These are phyloP conservation scores for Urocolius indicus DNA, from an alignment of 2,113 vertebrate genomes.

Conservation along the genomic window DNA sequence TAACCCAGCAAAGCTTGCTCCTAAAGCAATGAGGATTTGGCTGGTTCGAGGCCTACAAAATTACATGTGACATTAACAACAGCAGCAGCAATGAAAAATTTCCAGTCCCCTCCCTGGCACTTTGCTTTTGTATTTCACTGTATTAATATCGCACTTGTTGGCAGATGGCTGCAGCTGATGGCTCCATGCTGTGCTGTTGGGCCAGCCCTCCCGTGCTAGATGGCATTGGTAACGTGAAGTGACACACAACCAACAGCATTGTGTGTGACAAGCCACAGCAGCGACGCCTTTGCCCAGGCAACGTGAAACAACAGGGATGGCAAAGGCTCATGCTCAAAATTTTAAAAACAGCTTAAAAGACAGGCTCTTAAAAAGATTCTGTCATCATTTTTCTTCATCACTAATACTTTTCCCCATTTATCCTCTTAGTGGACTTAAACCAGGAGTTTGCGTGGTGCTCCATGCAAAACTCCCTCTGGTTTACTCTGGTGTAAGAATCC, in stretches of 20 bases:
- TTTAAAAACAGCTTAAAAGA: not conserved
- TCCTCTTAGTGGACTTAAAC: not conserved
- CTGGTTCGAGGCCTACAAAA: not conserved
- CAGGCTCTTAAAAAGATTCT: not conserved
- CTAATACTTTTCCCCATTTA: not conserved
- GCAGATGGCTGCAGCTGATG: not conserved
- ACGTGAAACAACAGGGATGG: not conserved
- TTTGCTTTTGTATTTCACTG: not conserved
- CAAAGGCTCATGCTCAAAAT: not conserved
- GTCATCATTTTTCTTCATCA: not conserved
- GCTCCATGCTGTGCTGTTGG: not conserved
- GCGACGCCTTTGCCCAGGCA: not conserved
- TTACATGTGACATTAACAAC: accelerated
- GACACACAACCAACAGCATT: not conserved
- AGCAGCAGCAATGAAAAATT: not conserved
- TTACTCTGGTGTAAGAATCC: not conserved
- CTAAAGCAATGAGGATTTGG: not conserved
- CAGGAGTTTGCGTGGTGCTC: not conserved
- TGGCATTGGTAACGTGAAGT: not conserved
- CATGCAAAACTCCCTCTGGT: not conserved
- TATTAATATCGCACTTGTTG: not conserved
- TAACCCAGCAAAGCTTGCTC: not conserved
- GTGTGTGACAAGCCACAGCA: not conserved
- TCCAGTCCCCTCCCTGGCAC: not conserved
- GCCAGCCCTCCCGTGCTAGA: not conserved